Base-by-base conservation (phyloP, 1,140 invertebrate genomes). In the Drosophila fuyamai region DNA sequence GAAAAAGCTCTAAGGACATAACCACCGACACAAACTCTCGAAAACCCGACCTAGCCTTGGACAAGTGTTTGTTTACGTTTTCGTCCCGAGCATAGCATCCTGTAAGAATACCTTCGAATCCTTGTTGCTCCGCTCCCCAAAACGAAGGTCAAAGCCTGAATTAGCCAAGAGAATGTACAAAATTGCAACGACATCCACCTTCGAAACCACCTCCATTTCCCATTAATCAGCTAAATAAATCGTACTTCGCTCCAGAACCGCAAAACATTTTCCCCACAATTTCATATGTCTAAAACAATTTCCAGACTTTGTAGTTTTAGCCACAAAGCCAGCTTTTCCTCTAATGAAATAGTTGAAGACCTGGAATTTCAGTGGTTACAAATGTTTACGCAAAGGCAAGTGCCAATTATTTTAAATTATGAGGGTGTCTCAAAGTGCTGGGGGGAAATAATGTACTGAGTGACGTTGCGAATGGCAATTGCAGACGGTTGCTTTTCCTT, bases 51-150 rank as follows among this genome's bases (percentile, higher is more conserved):
- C 48, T 43, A 55, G 41, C 55, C 47, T 41, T 59, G 61, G 61
- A 72, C 83, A 88, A 86, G 84, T 86, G 83, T 86, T 86, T 86
- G 83, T 86, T 86, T 86, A 86, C 83, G 79, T 86, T 86, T 86
- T 83, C 73, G 67, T 16, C 38, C 10, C 59, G 40, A 40, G 38
- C 43, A 60, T 55, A 40, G 38, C 43, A 60, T 55, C 54, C 55
- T 32, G 32, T 35, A 57, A 35, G 53, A 65, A 14, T 61, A 35
- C 41, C 27, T 50, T 29, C 27, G 44, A 75, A 41, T 63, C 50
- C 58, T 75, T 75, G 70, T 63, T 75, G 72, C 70, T 71, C 51
- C 43, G 27, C 38, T 44, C 44, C 38, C 38, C 23, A 43, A 36
- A 54, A 29, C 73, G 59, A 70, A 57, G 77, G 62, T 80, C 78